phyloP scores from a whole-genome alignment of 2,888 invertebrate genomes.

The Imbricaverruca yamaguchii region DNA sequence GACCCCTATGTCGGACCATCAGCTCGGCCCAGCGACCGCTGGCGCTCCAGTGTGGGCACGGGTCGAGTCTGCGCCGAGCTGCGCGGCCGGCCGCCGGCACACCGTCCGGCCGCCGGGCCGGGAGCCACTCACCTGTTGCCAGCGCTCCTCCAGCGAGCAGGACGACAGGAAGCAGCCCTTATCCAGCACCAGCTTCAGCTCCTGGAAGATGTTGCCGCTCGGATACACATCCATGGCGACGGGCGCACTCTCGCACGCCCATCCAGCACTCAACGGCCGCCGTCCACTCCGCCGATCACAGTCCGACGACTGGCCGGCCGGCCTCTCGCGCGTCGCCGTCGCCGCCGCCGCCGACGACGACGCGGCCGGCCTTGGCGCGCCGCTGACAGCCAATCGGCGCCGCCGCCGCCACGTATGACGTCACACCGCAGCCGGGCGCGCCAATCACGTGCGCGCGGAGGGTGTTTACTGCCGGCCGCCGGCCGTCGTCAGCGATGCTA shows the following conservation, averaged over 20 bases:
- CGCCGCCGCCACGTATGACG: not conserved
- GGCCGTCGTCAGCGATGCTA: not conserved
- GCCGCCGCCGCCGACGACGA: not conserved
- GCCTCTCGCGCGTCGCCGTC: not conserved
- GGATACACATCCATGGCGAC: constrained; percentile 88
- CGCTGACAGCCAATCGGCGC: not conserved
- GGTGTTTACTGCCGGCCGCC: not conserved
- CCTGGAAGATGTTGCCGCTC: constrained; percentile 92
- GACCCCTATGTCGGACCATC: too few relatives aligned
- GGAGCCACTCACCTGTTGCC: constrained; percentile 80
- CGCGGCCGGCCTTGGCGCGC: not conserved
- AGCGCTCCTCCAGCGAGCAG: constrained; percentile 90
- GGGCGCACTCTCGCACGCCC: too few relatives aligned
- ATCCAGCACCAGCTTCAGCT: constrained; percentile 93
- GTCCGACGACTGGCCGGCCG: not conserved
- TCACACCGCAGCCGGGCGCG: not conserved
- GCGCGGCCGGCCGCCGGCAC: too few relatives aligned
- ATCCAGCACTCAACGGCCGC: not conserved
- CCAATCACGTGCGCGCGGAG: not conserved
- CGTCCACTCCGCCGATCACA: not conserved
- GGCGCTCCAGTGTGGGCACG: too few relatives aligned
- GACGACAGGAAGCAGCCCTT: constrained; percentile 95
- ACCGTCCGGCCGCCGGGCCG: too few relatives aligned
- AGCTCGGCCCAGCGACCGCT: too few relatives aligned
- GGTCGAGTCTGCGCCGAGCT: too few relatives aligned